Percentiles rank a stretch among this genome's conserved stretches.
Evolutionary conservation across 1,140 invertebrate genomes (phyloP).

Genomic region (Lysiphlebus fabarum): DNA sequence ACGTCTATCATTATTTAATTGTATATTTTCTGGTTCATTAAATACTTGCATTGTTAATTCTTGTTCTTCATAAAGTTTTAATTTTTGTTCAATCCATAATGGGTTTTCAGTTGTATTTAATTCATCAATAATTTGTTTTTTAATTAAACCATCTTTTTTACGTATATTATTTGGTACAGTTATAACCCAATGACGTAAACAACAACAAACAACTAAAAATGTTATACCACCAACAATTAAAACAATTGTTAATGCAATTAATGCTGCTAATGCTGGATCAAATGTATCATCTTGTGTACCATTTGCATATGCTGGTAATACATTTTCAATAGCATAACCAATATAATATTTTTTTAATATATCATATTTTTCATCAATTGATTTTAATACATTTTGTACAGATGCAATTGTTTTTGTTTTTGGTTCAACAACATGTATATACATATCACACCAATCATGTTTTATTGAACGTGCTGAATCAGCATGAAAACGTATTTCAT

Average conservation of each 20-base stretch:
- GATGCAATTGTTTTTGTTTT: constrained; percentile 71
- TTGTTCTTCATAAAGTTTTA: constrained; percentile 88
- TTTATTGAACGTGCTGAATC: constrained; percentile 67
- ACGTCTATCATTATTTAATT: constrained; percentile 53
- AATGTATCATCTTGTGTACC: constrained; percentile 67
- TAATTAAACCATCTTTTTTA: constrained; percentile 77
- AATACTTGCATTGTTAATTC: constrained; percentile 91
- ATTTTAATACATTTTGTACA: constrained; percentile 75
- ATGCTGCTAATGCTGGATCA: constrained; percentile 78
- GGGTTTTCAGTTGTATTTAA: constrained; percentile 88
- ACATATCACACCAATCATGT: constrained; percentile 80
- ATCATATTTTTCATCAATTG: constrained; percentile 83
- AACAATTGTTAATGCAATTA: constrained; percentile 82
- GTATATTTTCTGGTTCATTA: constrained; percentile 67
- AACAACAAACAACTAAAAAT: constrained; percentile 84
- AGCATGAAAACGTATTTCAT: constrained; percentile 74
- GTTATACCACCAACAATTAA: constrained; percentile 83
- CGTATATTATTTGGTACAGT: constrained; percentile 66
- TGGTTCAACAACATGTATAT: constrained; percentile 79
- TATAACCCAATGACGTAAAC: constrained; percentile 77
- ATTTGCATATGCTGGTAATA: constrained; percentile 61
- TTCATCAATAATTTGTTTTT: constrained; percentile 79
- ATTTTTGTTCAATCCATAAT: constrained; percentile 89
- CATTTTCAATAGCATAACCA: constrained; percentile 79
- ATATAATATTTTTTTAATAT: constrained; percentile 74